Base-by-base conservation (phyloP, 2,888 invertebrate genomes). In the Xestoiulus laeticollis region DNA sequence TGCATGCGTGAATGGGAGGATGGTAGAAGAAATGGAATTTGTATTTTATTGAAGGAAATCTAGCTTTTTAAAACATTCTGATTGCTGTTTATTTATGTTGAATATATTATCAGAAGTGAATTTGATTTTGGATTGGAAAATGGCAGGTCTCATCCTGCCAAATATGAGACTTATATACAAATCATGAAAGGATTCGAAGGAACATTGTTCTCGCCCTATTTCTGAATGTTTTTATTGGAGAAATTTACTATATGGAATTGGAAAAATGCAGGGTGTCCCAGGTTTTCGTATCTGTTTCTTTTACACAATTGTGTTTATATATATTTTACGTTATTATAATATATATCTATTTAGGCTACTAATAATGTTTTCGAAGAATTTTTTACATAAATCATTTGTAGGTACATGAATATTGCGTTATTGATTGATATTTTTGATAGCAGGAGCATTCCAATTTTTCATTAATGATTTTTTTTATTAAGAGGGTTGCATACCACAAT, bases 61-160 rank as follows among this genome's bases (percentile, higher is more conserved):
- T 8, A n/a, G 68, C 68, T 68, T 68, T 68, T 68, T 68, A 68
- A 68, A 68, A 2, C 68, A 26, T 26, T 68, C 68, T 68, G 68
- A 68, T 68, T 68, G 68, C 68, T 68, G 68, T 68, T 68, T 68
- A 68, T 68, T 68, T 68, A 68, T 68, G 68, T 68, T 68, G 68
- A 68, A 68, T 68, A 68, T 68, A 68, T 68, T 68, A 68, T 68
- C 68, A 68, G 68, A 10, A n/a, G 68, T 68, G 68, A 68, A 68
- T 68, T 26, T 68, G 68, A 68, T n/a, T 68, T 68, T 68, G 68
- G 26, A 68, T n/a, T 68, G 22, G 68, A 10, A 26, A 68, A 68
- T 68, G 68, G 8, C 68, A 12, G 68, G 68, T 68, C 68, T 26
- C 26, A 8, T 68, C 26, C 26, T 26, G 10, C 26, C 22, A 26